Percentiles rank a stretch among this genome's conserved stretches.
Conservation (phyloP, 2,888 invertebrate genomes). For the Brachyopa scutellaris region DNA sequence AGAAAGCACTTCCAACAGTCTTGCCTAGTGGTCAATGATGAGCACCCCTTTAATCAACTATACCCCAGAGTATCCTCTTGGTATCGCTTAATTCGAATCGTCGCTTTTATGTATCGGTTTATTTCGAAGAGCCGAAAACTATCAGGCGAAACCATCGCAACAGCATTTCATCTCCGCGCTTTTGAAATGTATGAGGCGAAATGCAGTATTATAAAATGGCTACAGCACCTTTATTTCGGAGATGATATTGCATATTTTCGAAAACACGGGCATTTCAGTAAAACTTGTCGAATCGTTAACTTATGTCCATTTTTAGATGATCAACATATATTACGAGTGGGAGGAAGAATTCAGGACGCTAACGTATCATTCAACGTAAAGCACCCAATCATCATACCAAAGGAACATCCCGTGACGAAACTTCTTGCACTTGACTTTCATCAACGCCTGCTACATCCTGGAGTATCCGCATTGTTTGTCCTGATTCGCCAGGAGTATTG, state of each 20-base stretch:
- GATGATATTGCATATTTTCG: neutral
- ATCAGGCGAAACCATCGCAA: no score
- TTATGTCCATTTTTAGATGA: no score
- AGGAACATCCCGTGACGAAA: neutral
- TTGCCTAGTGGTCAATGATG: neutral
- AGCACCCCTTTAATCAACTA: neutral
- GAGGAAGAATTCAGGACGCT: no score
- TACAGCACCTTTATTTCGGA: neutral
- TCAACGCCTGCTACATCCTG: neutral
- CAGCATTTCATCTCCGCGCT: no score
- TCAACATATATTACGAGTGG: neutral
- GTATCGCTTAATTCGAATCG: neutral
- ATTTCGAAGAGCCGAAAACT: neutral
- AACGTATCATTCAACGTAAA: neutral
- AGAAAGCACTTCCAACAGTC: neutral
- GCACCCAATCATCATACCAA: neutral
- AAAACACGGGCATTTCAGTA: neutral
- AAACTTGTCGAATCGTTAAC: neutral
- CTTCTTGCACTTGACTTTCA: neutral
- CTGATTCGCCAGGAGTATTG: slow-evolving; percentile 20
- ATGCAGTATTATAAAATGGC: neutral
- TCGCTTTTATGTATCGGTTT: neutral
- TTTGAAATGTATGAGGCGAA: neutral
- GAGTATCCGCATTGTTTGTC: neutral
- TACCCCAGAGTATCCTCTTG: neutral